These are phyloP conservation scores for Pandemis cinnamomeana DNA, from an alignment of 2,888 invertebrate genomes.

Conservation along the genomic window DNA sequence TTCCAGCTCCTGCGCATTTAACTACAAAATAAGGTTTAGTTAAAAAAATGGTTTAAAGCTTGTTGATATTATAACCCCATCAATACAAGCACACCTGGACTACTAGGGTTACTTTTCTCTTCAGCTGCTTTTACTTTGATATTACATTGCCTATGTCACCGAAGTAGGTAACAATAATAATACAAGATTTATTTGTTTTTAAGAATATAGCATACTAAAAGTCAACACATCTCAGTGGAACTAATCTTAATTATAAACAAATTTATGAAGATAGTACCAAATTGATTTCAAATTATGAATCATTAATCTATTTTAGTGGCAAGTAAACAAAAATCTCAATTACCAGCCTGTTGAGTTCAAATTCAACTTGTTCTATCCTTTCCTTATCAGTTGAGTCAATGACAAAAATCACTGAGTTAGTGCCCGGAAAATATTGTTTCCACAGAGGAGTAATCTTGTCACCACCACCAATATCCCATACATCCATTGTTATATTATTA, in stretches of 20 bases:
- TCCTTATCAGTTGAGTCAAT: constrained; percentile 34
- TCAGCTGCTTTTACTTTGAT: no score
- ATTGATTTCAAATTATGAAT: background rate
- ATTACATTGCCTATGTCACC: no score
- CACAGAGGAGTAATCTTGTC: constrained; percentile 34
- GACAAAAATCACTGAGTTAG: constrained; percentile 36
- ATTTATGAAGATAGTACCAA: background rate
- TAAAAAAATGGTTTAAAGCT: no score
- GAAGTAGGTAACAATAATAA: no score
- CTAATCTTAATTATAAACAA: background rate
- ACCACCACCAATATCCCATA: constrained; percentile 37
- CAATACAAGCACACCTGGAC: no score
- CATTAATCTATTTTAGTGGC: background rate
- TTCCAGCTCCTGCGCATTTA: constrained; percentile 27
- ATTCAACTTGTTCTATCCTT: constrained; percentile 21
- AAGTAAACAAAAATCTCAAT: background rate
- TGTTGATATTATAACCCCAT: no score
- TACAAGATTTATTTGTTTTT: no score
- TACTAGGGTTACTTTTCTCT: no score
- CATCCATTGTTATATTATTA: constrained; percentile 25
- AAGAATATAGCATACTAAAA: no score
- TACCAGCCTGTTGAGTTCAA: constrained; percentile 34
- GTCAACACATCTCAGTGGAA: no score
- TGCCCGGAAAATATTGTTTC: constrained; percentile 24
- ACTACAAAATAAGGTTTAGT: constrained; percentile 11